Evolutionary conservation across 2,113 vertebrate genomes (phyloP), one percentile per base, ranked within the genome.

Genomic region (Pachyramphus minor): DNA sequence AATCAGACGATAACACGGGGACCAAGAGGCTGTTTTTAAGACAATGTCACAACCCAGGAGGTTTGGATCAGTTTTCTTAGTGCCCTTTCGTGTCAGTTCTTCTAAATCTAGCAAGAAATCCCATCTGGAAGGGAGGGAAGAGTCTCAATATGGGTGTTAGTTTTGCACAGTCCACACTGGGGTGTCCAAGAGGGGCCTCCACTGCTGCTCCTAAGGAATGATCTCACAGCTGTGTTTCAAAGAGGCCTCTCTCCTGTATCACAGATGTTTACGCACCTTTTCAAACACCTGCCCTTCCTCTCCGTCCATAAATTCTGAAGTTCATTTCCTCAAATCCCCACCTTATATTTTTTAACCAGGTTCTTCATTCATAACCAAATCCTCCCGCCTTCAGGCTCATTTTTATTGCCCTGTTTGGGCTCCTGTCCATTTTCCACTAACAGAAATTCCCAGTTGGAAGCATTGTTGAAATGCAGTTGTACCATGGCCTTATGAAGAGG

Each of bases 1-100:
- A 37, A 1, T 6, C 7, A 0, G 12, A 21, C 28, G 49, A 3
- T 3, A 11, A 23, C 58, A 9, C 2, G 0, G 24, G 0, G 15
- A 37, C 78, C 71, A 24, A 9, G 30, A 9, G 24, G 63, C 86
- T 6, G 10, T 58, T 25, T 49, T 60, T 35, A 31, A 42, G 47
- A 9, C 67, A 53, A 35, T 15, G 62, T 50, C 62, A 25, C 15
- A n/a, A 25, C 41, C 45, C 33, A n/a, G 45, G 24, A 39, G 23
- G n/a, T 67, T 52, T 53, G 79, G 69, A n/a, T 71, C 69, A 5
- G 9, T 35, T 55, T 44, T 53, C 37, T 42, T 89, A 42, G 44
- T 63, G n/a, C 62, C 31, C 27, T 76, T 45, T 9, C n/a, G 22
- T 6, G 12, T 3, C 30, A 45, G 2, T 18, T 80, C 18, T 1